Conservation (phyloP, 1,140 invertebrate genomes). For the Heliconius congener region DNA sequence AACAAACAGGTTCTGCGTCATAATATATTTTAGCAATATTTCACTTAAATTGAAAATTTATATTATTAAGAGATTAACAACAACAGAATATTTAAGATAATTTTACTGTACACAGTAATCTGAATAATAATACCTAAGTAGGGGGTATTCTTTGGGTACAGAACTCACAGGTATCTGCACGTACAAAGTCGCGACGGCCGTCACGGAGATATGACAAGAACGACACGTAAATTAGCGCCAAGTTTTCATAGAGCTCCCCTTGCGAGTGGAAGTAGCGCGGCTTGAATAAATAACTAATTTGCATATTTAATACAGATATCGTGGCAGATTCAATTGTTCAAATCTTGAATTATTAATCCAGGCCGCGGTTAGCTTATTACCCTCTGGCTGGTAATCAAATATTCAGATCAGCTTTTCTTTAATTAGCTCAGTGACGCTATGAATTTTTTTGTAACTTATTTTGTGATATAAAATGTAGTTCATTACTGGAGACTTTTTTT, state of each 20-base stretch:
- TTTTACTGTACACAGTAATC: background rate
- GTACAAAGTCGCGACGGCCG: constrained; percentile 7
- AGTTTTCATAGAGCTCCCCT: constrained; percentile 61
- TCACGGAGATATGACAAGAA: constrained; percentile 34
- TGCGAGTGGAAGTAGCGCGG: constrained; percentile 51
- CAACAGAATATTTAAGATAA: too few species aligned
- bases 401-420: constrained; percentile 64
- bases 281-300: constrained; percentile 77
- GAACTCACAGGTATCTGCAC: background rate
- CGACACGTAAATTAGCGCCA: constrained; percentile 45
- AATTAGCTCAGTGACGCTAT: constrained; percentile 41
- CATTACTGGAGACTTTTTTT: background rate
- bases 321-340: constrained; percentile 68
- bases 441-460: constrained; percentile 18
- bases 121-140: background rate
- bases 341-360: constrained; percentile 71
- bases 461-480: background rate
- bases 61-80: too few species aligned
- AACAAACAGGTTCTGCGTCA: too few species aligned
- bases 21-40: too few species aligned
- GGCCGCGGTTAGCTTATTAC: constrained; percentile 63
- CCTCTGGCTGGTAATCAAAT: constrained; percentile 62
- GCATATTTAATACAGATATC: constrained; percentile 76
- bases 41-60: too few species aligned
- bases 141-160: background rate